Percentiles rank a stretch among this genome's conserved stretches.
Evolutionary conservation across 2,797 vertebrate genomes (phyloP).

Genomic region (Lepus oiostolus): DNA sequence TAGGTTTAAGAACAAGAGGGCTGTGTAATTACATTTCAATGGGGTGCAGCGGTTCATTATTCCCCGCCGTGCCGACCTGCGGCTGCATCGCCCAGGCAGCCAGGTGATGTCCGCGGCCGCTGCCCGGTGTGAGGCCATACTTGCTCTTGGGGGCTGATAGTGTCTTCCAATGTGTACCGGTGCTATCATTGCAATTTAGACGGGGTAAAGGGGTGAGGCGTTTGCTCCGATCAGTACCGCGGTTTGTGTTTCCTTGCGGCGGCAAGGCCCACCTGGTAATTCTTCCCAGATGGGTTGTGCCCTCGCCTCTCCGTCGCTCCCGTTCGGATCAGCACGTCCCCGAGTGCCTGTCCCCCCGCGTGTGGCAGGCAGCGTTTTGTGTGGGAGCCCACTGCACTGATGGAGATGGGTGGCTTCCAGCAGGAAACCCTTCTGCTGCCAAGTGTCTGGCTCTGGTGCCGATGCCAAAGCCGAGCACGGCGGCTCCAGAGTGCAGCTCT

Average conservation of each 20-base stretch:
- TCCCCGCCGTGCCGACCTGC: slow-evolving; percentile 93
- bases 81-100: slow-evolving; percentile 96
- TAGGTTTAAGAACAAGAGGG: slow-evolving; percentile 95
- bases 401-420: slow-evolving; percentile 86
- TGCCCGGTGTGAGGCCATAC: slow-evolving; percentile 87
- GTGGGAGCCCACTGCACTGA: slow-evolving; percentile 82
- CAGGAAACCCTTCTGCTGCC: slow-evolving; percentile 80
- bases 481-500: not conserved
- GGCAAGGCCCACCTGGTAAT: slow-evolving; percentile 67
- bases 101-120: slow-evolving; percentile 92
- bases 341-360: slow-evolving; percentile 44
- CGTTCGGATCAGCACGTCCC: slow-evolving; percentile 60
- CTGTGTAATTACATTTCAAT: slow-evolving; percentile 99
- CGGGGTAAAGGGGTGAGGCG: slow-evolving; percentile 78
- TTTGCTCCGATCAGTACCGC: slow-evolving; percentile 83
- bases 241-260: slow-evolving; percentile 85
- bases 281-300: slow-evolving; percentile 64
- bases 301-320: slow-evolving; percentile 52
- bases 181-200: slow-evolving; percentile 88
- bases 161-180: slow-evolving; percentile 88
- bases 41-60: slow-evolving; percentile 97
- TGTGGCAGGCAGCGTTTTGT: slow-evolving; percentile 73
- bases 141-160: slow-evolving; percentile 87
- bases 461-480: accelerated
- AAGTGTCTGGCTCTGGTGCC: slow-evolving; percentile 57